Evolutionary conservation across 2,888 invertebrate genomes (phyloP), one percentile per base, ranked within the genome.

Genomic region (Chrysopilus asiliformis): DNA sequence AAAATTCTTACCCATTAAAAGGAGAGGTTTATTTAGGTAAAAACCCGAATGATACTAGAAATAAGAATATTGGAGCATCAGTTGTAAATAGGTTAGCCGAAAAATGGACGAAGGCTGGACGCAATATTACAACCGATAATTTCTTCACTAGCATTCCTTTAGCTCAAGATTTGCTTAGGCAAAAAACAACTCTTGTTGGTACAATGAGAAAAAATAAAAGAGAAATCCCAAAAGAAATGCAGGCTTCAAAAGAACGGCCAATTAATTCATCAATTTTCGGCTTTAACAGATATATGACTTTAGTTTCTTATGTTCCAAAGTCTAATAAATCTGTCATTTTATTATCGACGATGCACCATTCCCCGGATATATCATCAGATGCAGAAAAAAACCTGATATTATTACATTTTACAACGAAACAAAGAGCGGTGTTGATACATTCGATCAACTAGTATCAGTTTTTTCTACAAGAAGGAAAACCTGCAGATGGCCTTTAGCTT

Each of bases 1-100:
- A 43, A 41, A 50, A 45, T 33, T 29, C 46, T 16, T 51, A 49
- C 47, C 48, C 50, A 22, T 34, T 50, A 8, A 19, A 34, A 17
- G 50, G 46, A 20, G 26, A 42, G 15, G 17, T 49, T 22, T 50
- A 50, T 39, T 49, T 46, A 39, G 49, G 47, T 16, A 28, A 34
- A 24, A 4, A 18, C 18, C 19, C 22, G 4, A 31, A 25, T 24
- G 9, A 33, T 5, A 13, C 15, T 9, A 32, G 37, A 30, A 34
- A 40, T 26, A 16, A 14, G 2, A 39, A 39, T 29, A 34, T 34
- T 19, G 19, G 34, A 3, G 31, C 34, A 17, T 14, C 15, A 14
- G 39, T 39, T 4, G 29, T 39, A 19, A 12, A 32, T n/a, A 22
- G 33, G 9, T 14, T 42, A 4, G 22, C 13, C 4, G 24, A 17